These are phyloP conservation scores for Heliconius charithonia DNA, from an alignment of 2,888 invertebrate genomes.

Conservation along the genomic window DNA sequence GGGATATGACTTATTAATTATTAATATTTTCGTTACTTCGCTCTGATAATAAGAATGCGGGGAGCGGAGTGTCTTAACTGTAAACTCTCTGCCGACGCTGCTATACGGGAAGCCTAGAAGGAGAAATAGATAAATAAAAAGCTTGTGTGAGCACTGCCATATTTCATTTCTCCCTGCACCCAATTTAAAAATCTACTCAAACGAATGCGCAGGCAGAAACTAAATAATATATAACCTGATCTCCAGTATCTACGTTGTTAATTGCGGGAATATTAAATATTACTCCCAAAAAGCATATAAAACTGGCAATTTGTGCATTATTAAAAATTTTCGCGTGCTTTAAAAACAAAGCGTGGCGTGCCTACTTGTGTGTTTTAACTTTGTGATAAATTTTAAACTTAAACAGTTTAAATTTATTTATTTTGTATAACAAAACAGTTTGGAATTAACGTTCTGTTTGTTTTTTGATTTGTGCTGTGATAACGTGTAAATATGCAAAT, in stretches of 20 bases:
- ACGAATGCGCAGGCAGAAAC: not conserved
- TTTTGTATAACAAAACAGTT: conserved; percentile 7
- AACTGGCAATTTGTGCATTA: conserved; percentile 42
- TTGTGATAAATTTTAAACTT: conserved; percentile 26
- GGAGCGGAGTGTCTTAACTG: not conserved
- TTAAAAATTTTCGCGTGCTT: conserved; percentile 44
- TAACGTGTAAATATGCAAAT: not conserved
- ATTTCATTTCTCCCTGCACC: not conserved
- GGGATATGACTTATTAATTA: no score
- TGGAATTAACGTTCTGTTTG: conserved; percentile 13
- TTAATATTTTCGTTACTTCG: no score
- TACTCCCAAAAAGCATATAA: conserved; percentile 24
- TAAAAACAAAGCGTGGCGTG: conserved; percentile 51
- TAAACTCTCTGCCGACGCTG: not conserved
- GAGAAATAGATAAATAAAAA: not conserved
- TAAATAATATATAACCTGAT: conserved; percentile 4
- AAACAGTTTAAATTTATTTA: conserved; percentile 19
- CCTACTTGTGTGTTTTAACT: conserved; percentile 67
- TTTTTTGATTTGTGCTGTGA: not conserved
- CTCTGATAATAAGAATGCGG: no score
- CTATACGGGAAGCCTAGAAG: no score
- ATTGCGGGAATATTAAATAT: conserved; percentile 26
- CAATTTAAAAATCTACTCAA: not conserved
- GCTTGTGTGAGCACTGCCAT: not conserved
- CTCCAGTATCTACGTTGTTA: conserved; percentile 9